A percentile compares a stretch with the other conserved stretches of the same genome.
These are phyloP conservation scores for Galeopterus variegatus DNA, from an alignment of 2,113 vertebrate species.

Conservation along the genomic window DNA sequence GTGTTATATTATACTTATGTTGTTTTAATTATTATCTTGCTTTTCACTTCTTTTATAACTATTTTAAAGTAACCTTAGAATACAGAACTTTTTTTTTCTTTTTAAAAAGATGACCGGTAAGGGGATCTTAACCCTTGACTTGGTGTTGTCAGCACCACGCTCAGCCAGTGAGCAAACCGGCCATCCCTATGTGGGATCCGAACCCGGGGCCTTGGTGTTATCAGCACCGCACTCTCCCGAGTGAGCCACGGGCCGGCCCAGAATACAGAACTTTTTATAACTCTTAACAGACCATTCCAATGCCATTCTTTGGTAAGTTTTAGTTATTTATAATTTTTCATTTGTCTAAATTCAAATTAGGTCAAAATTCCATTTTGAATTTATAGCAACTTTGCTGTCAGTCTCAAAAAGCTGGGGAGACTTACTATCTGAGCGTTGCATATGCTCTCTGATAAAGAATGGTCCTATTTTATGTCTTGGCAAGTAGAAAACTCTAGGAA, in stretches of 20 bases:
- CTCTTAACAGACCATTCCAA: neutral
- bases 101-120: too few relatives aligned
- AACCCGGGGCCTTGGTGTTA: too few relatives aligned
- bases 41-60: slow-evolving; percentile 3
- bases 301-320: neutral
- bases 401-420: neutral
- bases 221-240: too few relatives aligned
- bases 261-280: neutral
- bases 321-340: slow-evolving; percentile 5
- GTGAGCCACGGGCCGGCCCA: too few relatives aligned
- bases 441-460: slow-evolving; percentile 44
- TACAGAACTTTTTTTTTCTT: neutral
- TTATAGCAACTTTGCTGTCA: neutral
- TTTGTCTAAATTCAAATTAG: slow-evolving; percentile 37
- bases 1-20: neutral
- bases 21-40: neutral
- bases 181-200: too few relatives aligned
- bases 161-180: too few relatives aligned
- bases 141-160: too few relatives aligned
- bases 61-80: neutral
- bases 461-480: slow-evolving; percentile 11
- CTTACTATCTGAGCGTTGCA: neutral
- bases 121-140: too few relatives aligned
- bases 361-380: neutral
- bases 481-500: slow-evolving; percentile 45